Percentiles rank a stretch among this genome's conserved stretches.
phyloP scores from a whole-genome alignment of 2,113 vertebrate genomes.

The Melierax canorus region DNA sequence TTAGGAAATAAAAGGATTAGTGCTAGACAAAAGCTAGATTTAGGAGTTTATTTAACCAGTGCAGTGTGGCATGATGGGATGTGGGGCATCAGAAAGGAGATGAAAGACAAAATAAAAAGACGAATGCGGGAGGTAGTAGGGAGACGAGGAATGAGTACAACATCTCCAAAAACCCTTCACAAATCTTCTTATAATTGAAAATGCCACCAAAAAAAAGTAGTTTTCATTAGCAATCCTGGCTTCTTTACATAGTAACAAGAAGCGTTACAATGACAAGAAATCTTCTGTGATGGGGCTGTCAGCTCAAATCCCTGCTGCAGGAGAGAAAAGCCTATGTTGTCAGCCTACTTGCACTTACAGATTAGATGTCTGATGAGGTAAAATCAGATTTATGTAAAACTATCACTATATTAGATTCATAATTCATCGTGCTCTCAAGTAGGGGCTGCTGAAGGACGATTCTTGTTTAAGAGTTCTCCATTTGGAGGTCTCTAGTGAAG shows the following conservation, averaged over 20 bases:
- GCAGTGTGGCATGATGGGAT: constrained; percentile 71
- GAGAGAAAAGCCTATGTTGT: neutral
- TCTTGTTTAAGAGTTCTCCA: neutral
- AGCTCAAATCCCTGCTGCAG: neutral
- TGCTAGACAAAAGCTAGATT: constrained; percentile 78
- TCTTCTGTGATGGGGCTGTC: neutral
- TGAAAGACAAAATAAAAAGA: constrained; percentile 65
- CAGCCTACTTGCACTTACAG: neutral
- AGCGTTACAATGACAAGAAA: constrained; percentile 41
- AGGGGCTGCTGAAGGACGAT: neutral
- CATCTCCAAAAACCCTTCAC: constrained; percentile 13
- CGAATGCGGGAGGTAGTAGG: constrained; percentile 8
- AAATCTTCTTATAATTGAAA: constrained; percentile 80
- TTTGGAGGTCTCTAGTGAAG: neutral
- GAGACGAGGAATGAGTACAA: constrained; percentile 49
- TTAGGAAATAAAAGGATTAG: constrained; percentile 83
- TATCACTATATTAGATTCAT: neutral
- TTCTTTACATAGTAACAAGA: constrained; percentile 58
- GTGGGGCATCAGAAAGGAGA: constrained; percentile 63
- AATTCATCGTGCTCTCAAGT: neutral
- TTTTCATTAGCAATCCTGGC: constrained; percentile 35
- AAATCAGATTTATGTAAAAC: neutral
- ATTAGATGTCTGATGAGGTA: neutral
- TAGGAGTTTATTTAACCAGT: constrained; percentile 75
- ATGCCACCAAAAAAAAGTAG: neutral